These are phyloP conservation scores for Dicycla oo DNA, from an alignment of 2,888 invertebrate species.

Conservation along the genomic window DNA sequence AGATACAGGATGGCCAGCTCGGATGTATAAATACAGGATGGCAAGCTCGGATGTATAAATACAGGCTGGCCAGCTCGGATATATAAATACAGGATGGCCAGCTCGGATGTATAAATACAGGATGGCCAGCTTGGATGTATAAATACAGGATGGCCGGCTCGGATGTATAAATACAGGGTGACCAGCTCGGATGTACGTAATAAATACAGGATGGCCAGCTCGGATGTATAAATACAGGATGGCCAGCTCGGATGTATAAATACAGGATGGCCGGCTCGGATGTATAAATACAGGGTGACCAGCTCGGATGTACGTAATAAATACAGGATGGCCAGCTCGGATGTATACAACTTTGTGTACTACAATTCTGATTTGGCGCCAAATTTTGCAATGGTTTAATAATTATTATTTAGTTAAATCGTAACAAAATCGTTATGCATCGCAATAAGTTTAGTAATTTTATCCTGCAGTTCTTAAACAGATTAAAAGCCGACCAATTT, in stretches of 20 bases:
- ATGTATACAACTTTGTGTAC: background rate
- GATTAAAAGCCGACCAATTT: background rate
- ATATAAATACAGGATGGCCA: background rate
- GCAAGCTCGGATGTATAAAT: too few species aligned
- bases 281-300: background rate
- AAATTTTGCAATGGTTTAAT: background rate
- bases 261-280: background rate
- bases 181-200: too few species aligned
- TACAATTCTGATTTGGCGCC: background rate
- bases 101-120: background rate
- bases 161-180: background rate
- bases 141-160: background rate
- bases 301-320: too few species aligned
- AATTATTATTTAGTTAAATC: background rate
- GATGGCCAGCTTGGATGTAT: background rate
- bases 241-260: too few species aligned
- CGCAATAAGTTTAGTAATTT: background rate
- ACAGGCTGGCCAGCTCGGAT: background rate
- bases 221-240: background rate
- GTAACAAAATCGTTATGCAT: background rate
- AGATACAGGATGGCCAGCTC: background rate
- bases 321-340: background rate
- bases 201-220: background rate
- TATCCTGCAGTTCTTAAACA: background rate
- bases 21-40: background rate